Evolutionary conservation across 2,113 vertebrate genomes (phyloP), one percentile per base, ranked within the genome.

Genomic region (Microtus oregoni): DNA sequence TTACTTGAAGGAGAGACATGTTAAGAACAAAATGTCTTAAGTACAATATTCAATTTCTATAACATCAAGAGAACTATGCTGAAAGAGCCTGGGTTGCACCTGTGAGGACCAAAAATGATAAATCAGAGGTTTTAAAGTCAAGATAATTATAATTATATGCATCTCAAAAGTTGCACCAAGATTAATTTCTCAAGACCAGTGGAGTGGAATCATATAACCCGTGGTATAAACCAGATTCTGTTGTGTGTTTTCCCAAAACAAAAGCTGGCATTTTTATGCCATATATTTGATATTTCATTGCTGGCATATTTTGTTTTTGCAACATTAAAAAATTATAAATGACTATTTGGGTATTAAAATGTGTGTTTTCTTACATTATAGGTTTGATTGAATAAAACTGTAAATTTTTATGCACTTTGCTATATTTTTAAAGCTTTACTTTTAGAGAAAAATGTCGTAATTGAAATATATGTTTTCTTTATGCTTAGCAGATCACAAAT

Each of bases 371-470:
- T 92, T 82, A 70, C 86, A 52, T 63, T 83, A 15, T 0, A 47
- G 8, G 3, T 61, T 94, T 92, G 11, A 61, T 47, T 65, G 72
- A 92, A 68, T 58, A 87, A 95, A 96, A 83, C 41, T 92, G 24
- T 5, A 82, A 26, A 41, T 50, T 67, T 91, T 78, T 47, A 11
- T 91, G 11, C 10, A 44, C 3, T 75, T 22, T 11, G 77, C 9
- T 77, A 1, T n/a, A 28, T 67, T 79, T 86, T 86, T 44, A 89
- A 75, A 68, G 11, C 63, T 90, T 94, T 93, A 52, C 6, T 75
- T 65, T 70, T 30, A 93, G 41, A 41, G 3, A 92, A 97, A 97
- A 93, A 94, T 94, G 35, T 22, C 93, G 7, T 58, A 12, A 41
- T 10, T 41, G n/a, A 91, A 61, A 91, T 88, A 17, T 65, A 67